Percentiles rank a stretch among this genome's conserved stretches.
Conservation (phyloP, 1,140 invertebrate species). For the Odontomachus brunneus region DNA sequence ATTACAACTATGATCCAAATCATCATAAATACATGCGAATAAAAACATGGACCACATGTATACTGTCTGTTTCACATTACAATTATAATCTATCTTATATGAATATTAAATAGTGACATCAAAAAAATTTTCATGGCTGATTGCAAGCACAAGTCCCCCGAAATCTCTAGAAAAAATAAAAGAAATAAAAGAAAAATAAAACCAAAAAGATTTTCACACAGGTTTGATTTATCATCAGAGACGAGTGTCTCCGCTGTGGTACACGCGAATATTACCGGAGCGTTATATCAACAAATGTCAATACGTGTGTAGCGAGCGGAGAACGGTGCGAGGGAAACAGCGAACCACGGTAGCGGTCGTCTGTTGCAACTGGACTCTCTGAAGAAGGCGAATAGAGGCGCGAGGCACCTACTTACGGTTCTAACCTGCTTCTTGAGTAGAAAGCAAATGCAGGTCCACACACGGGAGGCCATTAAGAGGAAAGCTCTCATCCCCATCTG, state of each 20-base stretch:
- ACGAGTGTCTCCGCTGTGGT: background rate
- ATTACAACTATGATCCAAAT: background rate
- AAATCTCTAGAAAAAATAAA: too few species aligned
- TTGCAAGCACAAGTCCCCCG: too few species aligned
- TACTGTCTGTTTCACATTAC: background rate
- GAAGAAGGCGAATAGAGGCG: conserved; percentile 70
- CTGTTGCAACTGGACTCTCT: background rate
- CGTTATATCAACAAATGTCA: conserved; percentile 18
- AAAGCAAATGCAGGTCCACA: conserved; percentile 99
- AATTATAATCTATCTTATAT: background rate
- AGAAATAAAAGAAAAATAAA: background rate
- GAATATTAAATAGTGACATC: background rate
- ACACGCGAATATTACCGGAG: background rate
- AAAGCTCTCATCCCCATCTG: conserved; percentile 98
- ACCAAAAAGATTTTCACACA: background rate
- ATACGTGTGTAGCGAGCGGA: conserved; percentile 1
- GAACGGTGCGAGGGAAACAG: background rate
- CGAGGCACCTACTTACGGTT: conserved; percentile 91
- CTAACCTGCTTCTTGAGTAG: conserved; percentile 97
- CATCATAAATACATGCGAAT: background rate
- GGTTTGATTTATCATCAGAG: background rate
- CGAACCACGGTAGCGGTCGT: too few species aligned
- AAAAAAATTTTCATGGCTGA: background rate
- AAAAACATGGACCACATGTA: background rate
- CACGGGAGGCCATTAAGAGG: conserved; percentile 96